Evolutionary conservation across 2,797 vertebrate genomes (phyloP).

Genomic region (Pyrocephalus nanus): DNA sequence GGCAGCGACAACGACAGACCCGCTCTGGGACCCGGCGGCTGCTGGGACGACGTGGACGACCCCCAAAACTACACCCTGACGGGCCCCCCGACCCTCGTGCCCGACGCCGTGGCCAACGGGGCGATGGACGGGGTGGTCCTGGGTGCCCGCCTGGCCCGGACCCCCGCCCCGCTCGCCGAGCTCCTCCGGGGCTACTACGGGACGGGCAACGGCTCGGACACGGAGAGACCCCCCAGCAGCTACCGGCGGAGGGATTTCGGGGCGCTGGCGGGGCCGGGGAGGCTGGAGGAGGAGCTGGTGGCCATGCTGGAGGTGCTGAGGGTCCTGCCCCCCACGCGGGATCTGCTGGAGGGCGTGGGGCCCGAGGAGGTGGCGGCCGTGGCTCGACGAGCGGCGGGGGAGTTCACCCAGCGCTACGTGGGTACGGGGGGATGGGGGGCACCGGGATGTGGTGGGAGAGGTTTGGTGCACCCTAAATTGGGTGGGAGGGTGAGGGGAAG

Average conservation of each 20-base stretch:
- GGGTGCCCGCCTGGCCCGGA: slow-evolving; percentile 68
- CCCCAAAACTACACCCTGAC: slow-evolving; percentile 80
- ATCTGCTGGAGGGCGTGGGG: slow-evolving; percentile 57
- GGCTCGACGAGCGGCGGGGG: slow-evolving; percentile 17
- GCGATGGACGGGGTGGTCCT: slow-evolving; percentile 87
- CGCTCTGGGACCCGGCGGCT: slow-evolving; percentile 79
- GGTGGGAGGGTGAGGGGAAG: neutral
- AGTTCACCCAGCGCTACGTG: slow-evolving; percentile 81
- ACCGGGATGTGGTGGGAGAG: accelerated
- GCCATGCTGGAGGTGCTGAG: slow-evolving; percentile 73
- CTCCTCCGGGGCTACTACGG: slow-evolving; percentile 82
- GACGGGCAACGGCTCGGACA: neutral
- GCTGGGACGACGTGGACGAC: slow-evolving; percentile 81
- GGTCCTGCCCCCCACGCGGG: slow-evolving; percentile 40
- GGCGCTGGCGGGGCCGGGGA: slow-evolving; percentile 32
- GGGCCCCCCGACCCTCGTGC: slow-evolving; percentile 64
- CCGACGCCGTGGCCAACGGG: slow-evolving; percentile 82
- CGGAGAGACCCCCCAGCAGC: slow-evolving; percentile 47
- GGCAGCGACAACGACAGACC: neutral
- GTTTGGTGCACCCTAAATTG: accelerated
- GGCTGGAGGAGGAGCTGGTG: slow-evolving; percentile 75
- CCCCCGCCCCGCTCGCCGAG: slow-evolving; percentile 59
- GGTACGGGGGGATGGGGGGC: slow-evolving; percentile 70
- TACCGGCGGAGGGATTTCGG: slow-evolving; percentile 77
- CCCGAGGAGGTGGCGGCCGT: slow-evolving; percentile 47